These are phyloP conservation scores for Pseudois nayaur DNA, from an alignment of 2,113 vertebrate species.

Conservation along the genomic window DNA sequence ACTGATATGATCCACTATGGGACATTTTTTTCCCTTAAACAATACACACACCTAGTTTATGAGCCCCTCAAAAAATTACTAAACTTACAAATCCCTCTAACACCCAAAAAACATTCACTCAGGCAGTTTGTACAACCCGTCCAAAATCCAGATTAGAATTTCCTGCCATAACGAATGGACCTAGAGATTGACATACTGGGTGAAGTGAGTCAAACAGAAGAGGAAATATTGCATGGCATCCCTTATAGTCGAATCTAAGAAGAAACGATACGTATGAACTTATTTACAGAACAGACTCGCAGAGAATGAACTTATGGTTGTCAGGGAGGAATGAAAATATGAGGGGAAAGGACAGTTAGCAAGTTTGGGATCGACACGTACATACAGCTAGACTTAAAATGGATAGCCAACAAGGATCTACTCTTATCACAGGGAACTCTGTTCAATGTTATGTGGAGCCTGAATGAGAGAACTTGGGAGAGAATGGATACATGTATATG, in stretches of 20 bases:
- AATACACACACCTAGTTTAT: neutral
- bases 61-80: neutral
- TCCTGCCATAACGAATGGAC: neutral
- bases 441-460: neutral
- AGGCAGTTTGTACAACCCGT: neutral
- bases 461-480: neutral
- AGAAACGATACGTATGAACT: neutral
- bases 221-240: neutral
- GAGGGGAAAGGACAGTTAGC: neutral
- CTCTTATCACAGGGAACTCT: neutral
- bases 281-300: neutral
- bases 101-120: neutral
- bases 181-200: neutral
- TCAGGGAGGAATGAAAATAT: neutral
- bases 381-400: neutral
- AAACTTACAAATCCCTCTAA: neutral
- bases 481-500: neutral
- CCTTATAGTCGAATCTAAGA: neutral
- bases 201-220: neutral
- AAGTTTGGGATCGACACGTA: neutral
- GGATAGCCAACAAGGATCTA: neutral
- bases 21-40: neutral
- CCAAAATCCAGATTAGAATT: slow-evolving; percentile 20
- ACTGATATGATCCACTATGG: neutral
- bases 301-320: neutral